phyloP scores from a whole-genome alignment of 1,140 invertebrate genomes.

The Heliconius hermathena region DNA sequence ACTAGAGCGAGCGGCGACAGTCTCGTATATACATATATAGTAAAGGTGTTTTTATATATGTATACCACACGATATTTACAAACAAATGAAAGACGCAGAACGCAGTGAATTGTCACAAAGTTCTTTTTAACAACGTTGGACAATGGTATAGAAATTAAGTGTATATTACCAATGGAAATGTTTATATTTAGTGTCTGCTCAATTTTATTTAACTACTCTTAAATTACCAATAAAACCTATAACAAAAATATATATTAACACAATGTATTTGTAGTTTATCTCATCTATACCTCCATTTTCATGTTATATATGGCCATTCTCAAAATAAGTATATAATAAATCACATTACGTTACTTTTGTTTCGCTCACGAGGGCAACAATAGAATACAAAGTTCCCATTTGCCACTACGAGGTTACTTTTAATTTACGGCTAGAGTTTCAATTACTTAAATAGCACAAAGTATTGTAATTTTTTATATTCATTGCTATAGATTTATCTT shows the following conservation, averaged over 20 bases:
- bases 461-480: not conserved
- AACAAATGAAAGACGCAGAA: too few species aligned
- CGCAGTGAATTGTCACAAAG: too few species aligned
- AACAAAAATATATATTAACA: not conserved
- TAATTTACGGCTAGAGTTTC: not conserved
- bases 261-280: not conserved
- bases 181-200: too few species aligned
- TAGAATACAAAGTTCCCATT: slow-evolving; percentile 6
- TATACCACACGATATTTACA: too few species aligned
- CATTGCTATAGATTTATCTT: not conserved
- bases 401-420: not conserved
- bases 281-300: not conserved
- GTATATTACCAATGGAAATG: too few species aligned
- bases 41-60: too few species aligned
- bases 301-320: not conserved
- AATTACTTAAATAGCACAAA: slow-evolving; percentile 4
- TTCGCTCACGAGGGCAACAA: not conserved
- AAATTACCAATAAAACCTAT: too few species aligned
- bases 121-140: too few species aligned
- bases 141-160: too few species aligned
- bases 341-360: slow-evolving; percentile 5
- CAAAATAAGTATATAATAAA: not conserved
- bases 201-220: too few species aligned
- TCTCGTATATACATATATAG: too few species aligned
- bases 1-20: too few species aligned